Percentiles rank a stretch among this genome's conserved stretches.
phyloP scores from a whole-genome alignment of 2,113 vertebrate species.

The Penelope pileata region DNA sequence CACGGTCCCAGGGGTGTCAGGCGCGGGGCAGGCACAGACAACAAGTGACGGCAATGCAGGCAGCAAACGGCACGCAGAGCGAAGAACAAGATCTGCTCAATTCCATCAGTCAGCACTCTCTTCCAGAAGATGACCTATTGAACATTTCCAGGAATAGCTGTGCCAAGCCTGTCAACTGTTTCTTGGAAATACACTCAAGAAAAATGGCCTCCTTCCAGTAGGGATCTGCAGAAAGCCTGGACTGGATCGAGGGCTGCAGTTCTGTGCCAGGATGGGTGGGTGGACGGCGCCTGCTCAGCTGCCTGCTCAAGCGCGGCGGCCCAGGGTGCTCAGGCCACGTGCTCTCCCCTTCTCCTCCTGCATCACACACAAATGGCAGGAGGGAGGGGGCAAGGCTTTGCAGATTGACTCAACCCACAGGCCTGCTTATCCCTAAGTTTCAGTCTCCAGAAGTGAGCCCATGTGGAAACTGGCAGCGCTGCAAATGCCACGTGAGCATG shows the following conservation, averaged over 20 bases:
- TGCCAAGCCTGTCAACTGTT: conserved; percentile 85
- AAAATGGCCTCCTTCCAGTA: conserved; percentile 80
- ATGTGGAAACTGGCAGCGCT: background rate
- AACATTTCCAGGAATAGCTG: conserved; percentile 87
- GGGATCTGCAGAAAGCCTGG: conserved; percentile 78
- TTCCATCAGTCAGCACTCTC: conserved; percentile 74
- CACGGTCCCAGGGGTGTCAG: rapidly evolving
- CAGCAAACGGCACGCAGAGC: background rate
- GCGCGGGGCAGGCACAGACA: background rate
- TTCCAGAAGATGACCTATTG: conserved; percentile 87
- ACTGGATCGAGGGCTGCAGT: conserved; percentile 69
- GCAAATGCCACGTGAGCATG: rapidly evolving
- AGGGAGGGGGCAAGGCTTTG: background rate
- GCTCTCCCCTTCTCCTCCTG: background rate
- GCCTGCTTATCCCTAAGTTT: background rate
- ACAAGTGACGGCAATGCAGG: background rate
- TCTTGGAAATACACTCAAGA: conserved; percentile 86
- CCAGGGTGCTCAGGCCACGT: background rate
- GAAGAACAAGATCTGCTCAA: conserved; percentile 68
- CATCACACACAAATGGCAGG: rapidly evolving
- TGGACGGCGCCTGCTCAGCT: background rate
- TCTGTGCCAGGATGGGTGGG: background rate
- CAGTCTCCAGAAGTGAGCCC: background rate
- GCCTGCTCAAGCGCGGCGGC: background rate
- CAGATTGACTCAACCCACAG: background rate